Percentiles rank a stretch among this genome's conserved stretches.
Conservation (phyloP, 1,140 invertebrate genomes). For the Plutomurus gul region DNA sequence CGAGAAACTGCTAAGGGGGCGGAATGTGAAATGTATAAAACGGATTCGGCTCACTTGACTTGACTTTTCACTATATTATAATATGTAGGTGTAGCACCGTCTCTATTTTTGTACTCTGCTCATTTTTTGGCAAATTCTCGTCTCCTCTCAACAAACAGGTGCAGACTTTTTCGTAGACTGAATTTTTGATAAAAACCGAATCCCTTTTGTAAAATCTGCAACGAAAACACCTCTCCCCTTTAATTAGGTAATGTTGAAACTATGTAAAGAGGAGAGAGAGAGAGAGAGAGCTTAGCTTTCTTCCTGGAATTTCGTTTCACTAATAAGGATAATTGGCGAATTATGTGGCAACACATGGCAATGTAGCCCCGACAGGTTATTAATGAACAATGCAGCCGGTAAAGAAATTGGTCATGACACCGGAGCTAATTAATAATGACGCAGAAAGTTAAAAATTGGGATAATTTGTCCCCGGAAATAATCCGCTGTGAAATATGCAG, state of each 20-base stretch:
- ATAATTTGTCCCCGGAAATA: conserved; percentile 12
- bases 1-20: conserved; percentile 16
- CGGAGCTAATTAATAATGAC: conserved; percentile 8
- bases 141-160: not conserved
- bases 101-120: conserved; percentile 10
- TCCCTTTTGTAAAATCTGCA: too few species aligned
- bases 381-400: too few species aligned
- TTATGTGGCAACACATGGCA: too few species aligned
- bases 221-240: too few species aligned
- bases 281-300: too few species aligned
- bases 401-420: not conserved
- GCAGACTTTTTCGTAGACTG: conserved; percentile 14
- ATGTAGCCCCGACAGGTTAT: too few species aligned
- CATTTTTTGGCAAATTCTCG: conserved; percentile 11
- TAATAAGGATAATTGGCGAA: too few species aligned
- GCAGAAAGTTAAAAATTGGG: conserved; percentile 2
- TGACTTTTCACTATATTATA: conserved; percentile 25
- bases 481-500: not conserved
- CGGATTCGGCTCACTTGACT: conserved; percentile 16
- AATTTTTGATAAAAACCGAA: too few species aligned
- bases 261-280: too few species aligned
- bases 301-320: too few species aligned
- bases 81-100: conserved; percentile 5
- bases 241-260: too few species aligned
- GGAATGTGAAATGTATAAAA: conserved; percentile 30